Base-by-base conservation (phyloP, 2,113 vertebrate species). In the Burhinus oedicnemus region DNA sequence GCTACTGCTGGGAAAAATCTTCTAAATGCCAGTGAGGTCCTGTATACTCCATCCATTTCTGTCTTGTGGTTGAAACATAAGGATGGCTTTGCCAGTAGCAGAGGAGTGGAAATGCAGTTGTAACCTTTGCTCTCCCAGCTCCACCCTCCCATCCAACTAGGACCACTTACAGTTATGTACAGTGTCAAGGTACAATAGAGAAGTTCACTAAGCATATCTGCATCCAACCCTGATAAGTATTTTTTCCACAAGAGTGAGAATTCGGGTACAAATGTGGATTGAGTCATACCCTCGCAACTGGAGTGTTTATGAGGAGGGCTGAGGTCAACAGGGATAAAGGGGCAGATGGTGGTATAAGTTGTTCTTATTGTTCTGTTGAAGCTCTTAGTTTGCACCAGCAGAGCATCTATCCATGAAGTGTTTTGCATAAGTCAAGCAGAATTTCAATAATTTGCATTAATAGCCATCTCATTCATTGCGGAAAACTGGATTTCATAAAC, bases 1-100 rank as follows among this genome's bases (percentile, higher is more conserved):
- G 54, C 89, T 91, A 42, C 77, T 69, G 62, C 65, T 91, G 91
- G 66, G 65, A 89, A 87, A 92, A 93, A 45, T 90, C 52, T 66
- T 74, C 27, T 65, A 25, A 75, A 51, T 66, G 78, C 65, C 72
- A 68, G 5, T 32, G 34, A 45, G 61, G 69, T 82, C 61, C 69
- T 72, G 11, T 38, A 10, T 34, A 14, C 44, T 66, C 34, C 30
- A 78, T 84, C 38, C 15, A 42, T 91, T 83, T 85, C 49, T 90
- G 44, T 65, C 74, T 82, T 19, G 13, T 18, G 65, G 40, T 25
- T 61, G 58, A 85, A 95, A 66, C 25, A 19, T 26, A 36, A 40
- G 34, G 34, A 34, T 57, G 45, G 30, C 36, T 86, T 90, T 88
- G 62, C 61, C 40, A 16, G 6, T 40, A 74, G 36, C 47, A 84